Base-by-base conservation (phyloP, 2,113 vertebrate genomes). In the Heterochromis multidens region DNA sequence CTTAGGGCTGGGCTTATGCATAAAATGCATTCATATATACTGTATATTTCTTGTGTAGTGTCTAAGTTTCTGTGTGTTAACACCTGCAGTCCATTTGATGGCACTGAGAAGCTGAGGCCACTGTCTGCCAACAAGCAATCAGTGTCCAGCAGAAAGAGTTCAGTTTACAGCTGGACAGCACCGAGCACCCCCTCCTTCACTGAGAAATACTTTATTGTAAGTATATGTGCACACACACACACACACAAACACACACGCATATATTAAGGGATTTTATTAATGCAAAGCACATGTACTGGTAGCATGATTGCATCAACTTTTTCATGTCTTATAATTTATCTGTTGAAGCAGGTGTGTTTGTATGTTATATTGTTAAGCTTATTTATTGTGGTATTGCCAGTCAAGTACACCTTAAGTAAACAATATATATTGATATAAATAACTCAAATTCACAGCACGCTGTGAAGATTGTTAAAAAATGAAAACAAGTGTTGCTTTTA, bases 101-200 rank as follows among this genome's bases (percentile, higher is more conserved):
- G 95, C 1, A 91, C 95, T 16, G 97, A 94, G 88, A 93, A 93
- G 91, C 84, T 95, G 79, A 96, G 95, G 35, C 83, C 96, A 33
- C 95, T 97, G 1, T 95, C 96, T 16, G 85, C 93, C 6, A 95
- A 96, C 94, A 97, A 95, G 88, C 96, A 96, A 74, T 98, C 97
- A 1, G 56, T 96, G 91, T 94, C 96, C 23, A 97, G 97, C 95
- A 96, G 97, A 82, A 99, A 97, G 94, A 96, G 95, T 33, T 98
- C 97, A 0, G 83, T 98, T 4, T 97, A 98, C 95, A 97, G 94
- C 94, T 99, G 97, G 97, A 98, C 97, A 0, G 97, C 97, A 2
- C 97, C 97, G 0, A 98, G 93, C 87, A 99, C 97, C 0, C 98
- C 98, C 37, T 99, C 97, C 94, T 99, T 98, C 96, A 97, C 97